phyloP scores from a whole-genome alignment of 1,140 invertebrate species.

The Asobara japonica region DNA sequence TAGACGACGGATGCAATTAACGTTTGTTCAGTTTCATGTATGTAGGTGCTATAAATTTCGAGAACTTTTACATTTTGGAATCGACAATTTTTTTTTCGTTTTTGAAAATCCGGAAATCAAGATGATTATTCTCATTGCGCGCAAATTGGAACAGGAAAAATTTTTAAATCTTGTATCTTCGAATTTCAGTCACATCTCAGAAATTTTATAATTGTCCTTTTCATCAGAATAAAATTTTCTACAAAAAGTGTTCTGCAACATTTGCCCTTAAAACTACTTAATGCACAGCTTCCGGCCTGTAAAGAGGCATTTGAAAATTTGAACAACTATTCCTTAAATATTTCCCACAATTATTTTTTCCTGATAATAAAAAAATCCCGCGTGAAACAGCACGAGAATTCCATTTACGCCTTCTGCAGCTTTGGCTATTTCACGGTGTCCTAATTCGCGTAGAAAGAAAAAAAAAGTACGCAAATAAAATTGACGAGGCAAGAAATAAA shows the following conservation, averaged over 20 bases:
- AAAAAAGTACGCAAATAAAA: conserved; percentile 6
- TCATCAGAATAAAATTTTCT: too few relatives aligned
- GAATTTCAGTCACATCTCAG: not conserved
- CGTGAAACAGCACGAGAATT: conserved; percentile 1
- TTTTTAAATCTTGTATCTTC: not conserved
- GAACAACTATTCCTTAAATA: too few relatives aligned
- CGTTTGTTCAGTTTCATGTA: not conserved
- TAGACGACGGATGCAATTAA: not conserved
- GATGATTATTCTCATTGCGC: not conserved
- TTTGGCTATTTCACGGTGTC: conserved; percentile 32
- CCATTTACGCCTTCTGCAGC: not conserved
- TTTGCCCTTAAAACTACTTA: too few relatives aligned
- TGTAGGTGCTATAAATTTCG: not conserved
- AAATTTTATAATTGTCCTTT: too few relatives aligned
- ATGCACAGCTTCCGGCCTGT: not conserved
- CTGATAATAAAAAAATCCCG: not conserved
- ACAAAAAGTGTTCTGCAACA: too few relatives aligned
- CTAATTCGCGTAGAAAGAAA: conserved; percentile 27
- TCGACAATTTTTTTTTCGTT: not conserved
- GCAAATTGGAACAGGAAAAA: not conserved
- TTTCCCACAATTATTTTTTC: too few relatives aligned
- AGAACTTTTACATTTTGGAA: not conserved
- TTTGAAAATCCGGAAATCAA: not conserved
- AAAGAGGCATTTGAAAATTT: too few relatives aligned
- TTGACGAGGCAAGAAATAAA: not conserved